These are phyloP conservation scores for Drosophila teissieri DNA, from an alignment of 1,140 invertebrate genomes.

Conservation along the genomic window DNA sequence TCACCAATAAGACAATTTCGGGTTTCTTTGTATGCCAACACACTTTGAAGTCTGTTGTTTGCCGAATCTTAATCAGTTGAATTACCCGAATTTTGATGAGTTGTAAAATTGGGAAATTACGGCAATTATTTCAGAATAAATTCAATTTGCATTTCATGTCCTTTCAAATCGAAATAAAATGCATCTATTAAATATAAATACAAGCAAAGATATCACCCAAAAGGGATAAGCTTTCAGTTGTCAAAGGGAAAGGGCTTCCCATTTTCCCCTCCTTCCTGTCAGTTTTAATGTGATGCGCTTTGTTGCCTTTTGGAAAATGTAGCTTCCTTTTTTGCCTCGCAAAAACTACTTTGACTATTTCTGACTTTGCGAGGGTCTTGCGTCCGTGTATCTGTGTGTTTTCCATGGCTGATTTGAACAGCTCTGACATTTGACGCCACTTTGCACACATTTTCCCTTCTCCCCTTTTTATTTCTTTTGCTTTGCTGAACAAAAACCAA, in stretches of 20 bases:
- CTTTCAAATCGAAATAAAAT: neutral
- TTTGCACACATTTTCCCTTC: constrained; percentile 48
- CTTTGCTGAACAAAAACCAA: constrained; percentile 34
- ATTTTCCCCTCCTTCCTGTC: constrained; percentile 42
- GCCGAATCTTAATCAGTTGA: constrained; percentile 9
- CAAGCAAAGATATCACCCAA: constrained; percentile 4
- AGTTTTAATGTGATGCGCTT: constrained; percentile 74
- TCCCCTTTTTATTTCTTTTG: constrained; percentile 40
- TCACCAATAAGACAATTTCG: constrained; percentile 15
- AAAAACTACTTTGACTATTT: constrained; percentile 43
- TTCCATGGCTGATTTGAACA: constrained; percentile 70
- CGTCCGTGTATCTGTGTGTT: constrained; percentile 30
- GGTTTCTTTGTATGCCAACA: constrained; percentile 26
- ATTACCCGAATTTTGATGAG: neutral
- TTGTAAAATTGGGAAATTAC: neutral
- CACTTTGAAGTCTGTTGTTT: constrained; percentile 13
- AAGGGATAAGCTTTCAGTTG: constrained; percentile 34
- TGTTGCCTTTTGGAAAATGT: constrained; percentile 69
- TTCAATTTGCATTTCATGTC: neutral
- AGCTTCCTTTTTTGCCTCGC: constrained; percentile 46
- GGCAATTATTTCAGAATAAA: neutral
- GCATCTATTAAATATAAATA: constrained; percentile 28
- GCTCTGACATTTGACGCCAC: constrained; percentile 79
- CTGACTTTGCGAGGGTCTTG: neutral
- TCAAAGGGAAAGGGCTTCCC: constrained; percentile 16